Conservation (phyloP, 2,113 vertebrate genomes). For the Passer montanus region DNA sequence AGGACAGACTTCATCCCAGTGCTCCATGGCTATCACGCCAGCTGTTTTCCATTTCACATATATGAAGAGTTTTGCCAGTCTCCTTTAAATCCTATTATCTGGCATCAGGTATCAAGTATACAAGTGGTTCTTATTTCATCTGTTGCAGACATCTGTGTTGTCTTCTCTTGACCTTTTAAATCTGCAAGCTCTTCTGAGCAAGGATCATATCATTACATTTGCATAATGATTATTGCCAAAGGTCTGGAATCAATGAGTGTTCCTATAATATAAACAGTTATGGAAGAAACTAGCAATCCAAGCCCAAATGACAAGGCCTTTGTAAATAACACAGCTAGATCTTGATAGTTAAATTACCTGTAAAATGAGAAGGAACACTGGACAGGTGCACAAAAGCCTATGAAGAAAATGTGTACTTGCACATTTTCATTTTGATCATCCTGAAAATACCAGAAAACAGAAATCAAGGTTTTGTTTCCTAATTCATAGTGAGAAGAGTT, state of each 20-base stretch:
- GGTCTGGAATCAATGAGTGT: background rate
- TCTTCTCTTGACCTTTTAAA: background rate
- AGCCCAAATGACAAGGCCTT: background rate
- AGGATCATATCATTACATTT: background rate
- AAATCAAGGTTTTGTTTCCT: background rate
- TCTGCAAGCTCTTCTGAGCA: background rate
- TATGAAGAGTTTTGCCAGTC: background rate
- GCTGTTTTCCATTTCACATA: background rate
- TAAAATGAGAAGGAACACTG: background rate
- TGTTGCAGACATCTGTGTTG: background rate
- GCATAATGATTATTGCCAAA: background rate
- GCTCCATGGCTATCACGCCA: background rate
- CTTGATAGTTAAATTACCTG: background rate
- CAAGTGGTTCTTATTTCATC: background rate
- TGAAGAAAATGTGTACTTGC: background rate
- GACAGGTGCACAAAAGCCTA: background rate
- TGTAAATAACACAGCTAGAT: background rate
- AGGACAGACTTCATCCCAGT: background rate
- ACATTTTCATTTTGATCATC: background rate
- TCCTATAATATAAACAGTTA: background rate
- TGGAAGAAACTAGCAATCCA: background rate
- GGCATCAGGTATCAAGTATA: background rate
- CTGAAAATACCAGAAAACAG: background rate
- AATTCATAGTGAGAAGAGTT: background rate
- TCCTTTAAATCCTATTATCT: background rate